phyloP scores from a whole-genome alignment of 2,113 vertebrate species.

The Propithecus coquereli region DNA sequence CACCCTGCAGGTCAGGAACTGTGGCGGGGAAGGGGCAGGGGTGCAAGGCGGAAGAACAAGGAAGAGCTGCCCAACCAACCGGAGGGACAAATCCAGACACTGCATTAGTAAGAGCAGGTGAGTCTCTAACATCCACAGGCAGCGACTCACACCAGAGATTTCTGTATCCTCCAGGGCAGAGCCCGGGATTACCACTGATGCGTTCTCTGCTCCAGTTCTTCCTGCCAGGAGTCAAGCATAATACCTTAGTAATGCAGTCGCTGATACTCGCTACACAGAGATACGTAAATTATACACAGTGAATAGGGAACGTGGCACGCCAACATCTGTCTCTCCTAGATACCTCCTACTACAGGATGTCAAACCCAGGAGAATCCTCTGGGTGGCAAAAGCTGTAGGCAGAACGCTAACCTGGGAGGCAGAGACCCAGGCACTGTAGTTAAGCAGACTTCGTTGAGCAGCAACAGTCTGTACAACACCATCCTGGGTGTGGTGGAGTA shows the following conservation, averaged over 20 bases:
- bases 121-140: background rate
- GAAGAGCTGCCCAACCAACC: background rate
- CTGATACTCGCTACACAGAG: background rate
- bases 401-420: background rate
- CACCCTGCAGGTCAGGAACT: background rate
- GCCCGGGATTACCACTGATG: constrained; percentile 51
- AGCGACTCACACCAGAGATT: constrained; percentile 6
- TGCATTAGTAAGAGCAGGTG: background rate
- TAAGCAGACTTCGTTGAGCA: background rate
- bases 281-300: constrained; percentile 17
- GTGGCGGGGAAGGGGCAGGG: rapidly evolving
- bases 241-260: background rate
- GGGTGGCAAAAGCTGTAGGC: background rate
- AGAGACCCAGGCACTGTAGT: background rate
- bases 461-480: background rate
- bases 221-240: constrained; percentile 40
- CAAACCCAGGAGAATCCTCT: background rate
- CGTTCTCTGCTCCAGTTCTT: constrained; percentile 49
- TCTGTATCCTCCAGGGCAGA: constrained; percentile 51
- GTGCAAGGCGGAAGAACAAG: background rate
- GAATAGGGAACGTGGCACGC: background rate
- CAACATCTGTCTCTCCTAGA: background rate
- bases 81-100: background rate
- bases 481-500: background rate
- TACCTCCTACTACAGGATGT: background rate